These are phyloP conservation scores for Delia radicum DNA, from an alignment of 1,140 invertebrate genomes.

Conservation along the genomic window DNA sequence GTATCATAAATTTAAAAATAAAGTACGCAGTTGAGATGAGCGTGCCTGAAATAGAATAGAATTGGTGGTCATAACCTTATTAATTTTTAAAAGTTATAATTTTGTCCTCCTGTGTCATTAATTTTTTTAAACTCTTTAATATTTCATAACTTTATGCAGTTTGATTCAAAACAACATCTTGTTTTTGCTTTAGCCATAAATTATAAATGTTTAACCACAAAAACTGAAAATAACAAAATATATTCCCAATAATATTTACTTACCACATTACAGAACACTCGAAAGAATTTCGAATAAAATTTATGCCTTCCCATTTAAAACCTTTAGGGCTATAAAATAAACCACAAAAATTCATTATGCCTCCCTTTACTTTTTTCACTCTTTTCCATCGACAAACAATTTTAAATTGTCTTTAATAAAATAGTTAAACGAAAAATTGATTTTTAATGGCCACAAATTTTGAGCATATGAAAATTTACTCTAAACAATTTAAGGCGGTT, in stretches of 20 bases:
- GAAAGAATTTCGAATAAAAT: not conserved
- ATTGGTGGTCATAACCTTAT: no score
- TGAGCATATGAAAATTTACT: not conserved
- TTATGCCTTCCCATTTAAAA: not conserved
- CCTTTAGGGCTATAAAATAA: not conserved
- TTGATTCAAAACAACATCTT: not conserved
- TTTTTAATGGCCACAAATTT: not conserved
- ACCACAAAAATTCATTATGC: not conserved
- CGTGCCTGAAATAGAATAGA: no score
- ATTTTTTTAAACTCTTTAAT: not conserved
- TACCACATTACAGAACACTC: not conserved
- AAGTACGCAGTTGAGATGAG: no score
- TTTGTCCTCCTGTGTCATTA: no score
- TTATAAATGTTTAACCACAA: not conserved
- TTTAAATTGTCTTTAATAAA: not conserved
- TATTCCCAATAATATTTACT: not conserved
- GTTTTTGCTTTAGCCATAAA: not conserved
- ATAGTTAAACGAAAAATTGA: no score
- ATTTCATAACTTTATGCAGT: not conserved
- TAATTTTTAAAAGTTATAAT: no score
- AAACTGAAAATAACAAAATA: not conserved
- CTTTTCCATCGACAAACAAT: no score
- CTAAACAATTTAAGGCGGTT: not conserved
- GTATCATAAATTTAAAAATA: no score
- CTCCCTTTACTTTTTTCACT: not conserved